Conservation (phyloP, 2,113 vertebrate species). For the Cheirogaleus medius region DNA sequence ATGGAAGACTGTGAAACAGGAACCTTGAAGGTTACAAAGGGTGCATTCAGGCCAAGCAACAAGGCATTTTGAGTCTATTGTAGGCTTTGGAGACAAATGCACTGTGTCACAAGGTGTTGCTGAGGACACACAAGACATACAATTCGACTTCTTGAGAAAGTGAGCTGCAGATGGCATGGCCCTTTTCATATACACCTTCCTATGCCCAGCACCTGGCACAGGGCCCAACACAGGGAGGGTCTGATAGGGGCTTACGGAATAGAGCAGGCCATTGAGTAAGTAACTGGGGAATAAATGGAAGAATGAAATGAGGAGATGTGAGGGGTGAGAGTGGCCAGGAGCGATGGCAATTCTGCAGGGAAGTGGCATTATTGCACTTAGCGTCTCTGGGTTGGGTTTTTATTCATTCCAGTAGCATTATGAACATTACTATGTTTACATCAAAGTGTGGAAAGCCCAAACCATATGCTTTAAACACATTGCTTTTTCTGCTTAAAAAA, state of each 20-base stretch:
- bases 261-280: background rate
- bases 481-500: background rate
- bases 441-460: background rate
- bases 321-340: background rate
- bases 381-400: background rate
- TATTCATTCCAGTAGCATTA: background rate
- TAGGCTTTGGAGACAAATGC: background rate
- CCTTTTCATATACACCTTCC: background rate
- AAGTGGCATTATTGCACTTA: background rate
- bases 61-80: background rate
- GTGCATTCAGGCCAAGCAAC: background rate
- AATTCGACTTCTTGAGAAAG: background rate
- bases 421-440: slow-evolving; percentile 2
- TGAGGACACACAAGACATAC: background rate
- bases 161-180: background rate
- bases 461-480: slow-evolving; percentile 6
- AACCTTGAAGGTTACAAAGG: background rate
- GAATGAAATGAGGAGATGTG: background rate
- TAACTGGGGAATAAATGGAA: background rate
- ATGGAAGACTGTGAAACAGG: background rate
- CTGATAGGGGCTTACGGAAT: background rate
- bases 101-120: too few relatives aligned
- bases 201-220: background rate
- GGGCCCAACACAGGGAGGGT: background rate
- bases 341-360: background rate